Base-by-base conservation (phyloP, 1,140 invertebrate species). In the Drosophila chauvacae region DNA sequence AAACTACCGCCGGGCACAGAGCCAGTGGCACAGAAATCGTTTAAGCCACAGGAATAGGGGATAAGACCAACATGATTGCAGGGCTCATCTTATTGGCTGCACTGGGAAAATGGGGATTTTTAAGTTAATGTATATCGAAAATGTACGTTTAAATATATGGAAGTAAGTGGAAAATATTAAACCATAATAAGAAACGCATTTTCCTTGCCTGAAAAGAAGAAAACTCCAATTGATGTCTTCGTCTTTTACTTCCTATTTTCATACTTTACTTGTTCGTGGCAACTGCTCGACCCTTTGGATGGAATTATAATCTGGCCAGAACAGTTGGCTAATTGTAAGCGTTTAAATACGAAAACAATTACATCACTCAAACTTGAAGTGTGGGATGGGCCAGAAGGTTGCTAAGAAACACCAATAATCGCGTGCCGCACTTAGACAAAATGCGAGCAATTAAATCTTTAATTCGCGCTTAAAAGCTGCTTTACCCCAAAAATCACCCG, bases 381-480 rank as follows among this genome's bases (percentile, higher is more conserved):
- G 55, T 14, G 7, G n/a, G 7, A 7, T 41, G 41, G 44, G 44
- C 14, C 30, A 7, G 9, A 18, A 20, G 72, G 26, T 33, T 26
- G 53, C 28, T 11, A 20, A n/a, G 50, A 57, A 74, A 74, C 48
- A 58, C 45, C 65, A 68, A 81, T 90, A 81, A 85, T 84, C 63
- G 68, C 41, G 56, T 56, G 30, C 65, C 75, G 73, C 81, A 85
- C 81, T 88, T 82, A 88, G 69, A 63, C 53, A 73, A 90, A 84
- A 73, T 79, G 84, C 66, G 42, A 73, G 78, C 85, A 90, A 90
- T 90, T 85, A 85, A 90, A 90, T 90, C 85, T 90, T 90, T 85
- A 85, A 90, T 77, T 76, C 85, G 68, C 85, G 63, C 78, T 81
- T 81, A 85, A 81, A 90, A 90, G 76, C 70, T 59, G 58, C 73